phyloP scores from a whole-genome alignment of 2,113 vertebrate genomes.

The Pongo abelii region DNA sequence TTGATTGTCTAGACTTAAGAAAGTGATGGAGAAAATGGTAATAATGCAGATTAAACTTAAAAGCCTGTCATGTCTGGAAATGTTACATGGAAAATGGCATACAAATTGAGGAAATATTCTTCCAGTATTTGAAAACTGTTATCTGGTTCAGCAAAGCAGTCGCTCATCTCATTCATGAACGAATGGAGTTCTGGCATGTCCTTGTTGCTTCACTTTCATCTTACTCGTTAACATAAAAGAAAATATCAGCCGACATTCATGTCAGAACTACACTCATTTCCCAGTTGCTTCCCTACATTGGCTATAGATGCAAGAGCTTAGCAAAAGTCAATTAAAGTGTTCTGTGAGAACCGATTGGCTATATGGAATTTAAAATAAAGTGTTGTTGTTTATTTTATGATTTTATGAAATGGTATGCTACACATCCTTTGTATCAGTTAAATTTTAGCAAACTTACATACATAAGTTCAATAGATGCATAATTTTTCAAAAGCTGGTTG shows the following conservation, averaged over 20 bases:
- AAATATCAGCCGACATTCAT: neutral
- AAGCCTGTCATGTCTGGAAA: constrained; percentile 24
- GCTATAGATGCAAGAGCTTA: neutral
- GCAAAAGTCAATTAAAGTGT: neutral
- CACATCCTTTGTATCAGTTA: neutral
- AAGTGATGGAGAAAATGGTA: constrained; percentile 23
- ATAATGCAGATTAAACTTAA: constrained; percentile 46
- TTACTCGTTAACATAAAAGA: neutral
- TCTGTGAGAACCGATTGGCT: neutral
- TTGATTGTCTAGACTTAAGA: constrained; percentile 55
- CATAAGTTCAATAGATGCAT: too few relatives aligned
- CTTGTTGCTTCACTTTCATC: neutral
- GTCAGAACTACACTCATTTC: neutral
- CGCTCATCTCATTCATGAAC: neutral
- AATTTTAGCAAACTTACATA: neutral
- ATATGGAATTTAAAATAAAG: neutral
- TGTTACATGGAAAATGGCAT: neutral
- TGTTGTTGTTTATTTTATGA: neutral
- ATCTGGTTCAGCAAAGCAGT: constrained; percentile 39
- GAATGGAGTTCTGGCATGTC: neutral
- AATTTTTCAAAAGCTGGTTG: neutral
- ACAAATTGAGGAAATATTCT: constrained; percentile 39
- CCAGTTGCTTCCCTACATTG: neutral
- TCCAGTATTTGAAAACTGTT: constrained; percentile 2
- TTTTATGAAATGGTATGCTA: neutral